Evolutionary conservation across 1,140 invertebrate species (phyloP), one percentile per base, ranked within the genome.

Genomic region (Drosophila ananassae): DNA sequence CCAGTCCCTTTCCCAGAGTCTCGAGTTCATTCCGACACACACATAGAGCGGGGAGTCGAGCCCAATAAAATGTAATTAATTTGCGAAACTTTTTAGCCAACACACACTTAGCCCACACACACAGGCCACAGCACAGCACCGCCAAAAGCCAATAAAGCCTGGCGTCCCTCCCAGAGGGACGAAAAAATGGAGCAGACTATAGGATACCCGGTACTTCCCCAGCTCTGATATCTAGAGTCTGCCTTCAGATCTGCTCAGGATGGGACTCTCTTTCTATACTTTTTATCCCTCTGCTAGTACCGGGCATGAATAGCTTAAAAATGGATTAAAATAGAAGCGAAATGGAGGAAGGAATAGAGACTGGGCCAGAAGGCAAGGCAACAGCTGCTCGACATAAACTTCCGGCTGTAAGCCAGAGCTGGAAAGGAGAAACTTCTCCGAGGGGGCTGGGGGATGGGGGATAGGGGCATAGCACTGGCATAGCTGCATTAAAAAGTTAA

Each of bases 401-500:
- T 73, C 55, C 54, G 17, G 17, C 17, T 17, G 17, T 17, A 17
- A 73, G 25, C 25, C 25, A 63, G 73, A 73, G 69, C 71, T 2
- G 73, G 69, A 17, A 17, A 17, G 57, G 37, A 56, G 63, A 73
- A 73, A 37, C 34, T 59, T 73, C 59, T 57, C 67, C 57, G 69
- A 53, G 8, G 22, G 28, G 1, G 1, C 13, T 47, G 17, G 3
- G 7, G 30, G 3, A 6, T 17, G 8, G 13, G 13, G 13, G 24
- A 10, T n/a, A 21, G 34, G 0, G 21, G 47, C 17, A 56, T 46
- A 58, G 48, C 63, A 39, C 54, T 62, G 67, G 54, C 55, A 55
- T 61, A 51, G 82, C 77, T 85, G 82, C 78, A 85, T 85, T 89
- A 89, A 89, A 89, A 89, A 89, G 83, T 89, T 89, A 84, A 89